Base-by-base conservation (phyloP, 2,797 vertebrate species). In the Sebastolobus alascanus region DNA sequence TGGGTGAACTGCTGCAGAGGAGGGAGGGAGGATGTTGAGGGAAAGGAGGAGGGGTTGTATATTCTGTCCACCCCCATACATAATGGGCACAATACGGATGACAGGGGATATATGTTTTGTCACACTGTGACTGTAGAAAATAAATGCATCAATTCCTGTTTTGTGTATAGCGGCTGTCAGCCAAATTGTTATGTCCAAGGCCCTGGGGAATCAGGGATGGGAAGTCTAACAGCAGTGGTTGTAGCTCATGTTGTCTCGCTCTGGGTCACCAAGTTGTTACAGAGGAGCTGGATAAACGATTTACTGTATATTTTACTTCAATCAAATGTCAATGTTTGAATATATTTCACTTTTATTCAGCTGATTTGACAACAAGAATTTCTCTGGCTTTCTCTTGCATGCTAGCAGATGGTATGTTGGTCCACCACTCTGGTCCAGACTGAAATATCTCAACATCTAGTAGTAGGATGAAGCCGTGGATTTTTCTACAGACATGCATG, bases 101-200 rank as follows among this genome's bases (percentile, higher is more conserved):
- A 86, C 73, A 71, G 61, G 73, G 84, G 83, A 86, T 91, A 91
- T 87, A 82, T 73, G 79, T 86, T 89, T 86, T 85, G 86, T 85
- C 83, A 79, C 58, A 68, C 59, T 80, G 83, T 86, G 77, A 89
- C 84, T 80, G 79, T 82, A 77, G 84, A 84, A 85, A 91, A 93
- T 87, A 88, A 93, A 92, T 86, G 78, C 83, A 86, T 90, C 85
- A 78, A 84, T 84, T 89, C 64, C 37, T 82, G 78, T 85, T 84
- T 89, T 88, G 86, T 91, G 82, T 78, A 83, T 52, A 54, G 82
- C 89, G 71, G 79, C 77, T 83, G 84, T 84, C 85, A 87, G 86
- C 72, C 70, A 85, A 87, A 88, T 90, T 89, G 85, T 84, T 78
- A 69, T 64, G 76, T 83, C 79, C 79, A 50, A 69, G 77, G 84